Percentiles rank a stretch among this genome's conserved stretches.
phyloP scores from a whole-genome alignment of 2,113 vertebrate species.

The Talpa occidentalis region DNA sequence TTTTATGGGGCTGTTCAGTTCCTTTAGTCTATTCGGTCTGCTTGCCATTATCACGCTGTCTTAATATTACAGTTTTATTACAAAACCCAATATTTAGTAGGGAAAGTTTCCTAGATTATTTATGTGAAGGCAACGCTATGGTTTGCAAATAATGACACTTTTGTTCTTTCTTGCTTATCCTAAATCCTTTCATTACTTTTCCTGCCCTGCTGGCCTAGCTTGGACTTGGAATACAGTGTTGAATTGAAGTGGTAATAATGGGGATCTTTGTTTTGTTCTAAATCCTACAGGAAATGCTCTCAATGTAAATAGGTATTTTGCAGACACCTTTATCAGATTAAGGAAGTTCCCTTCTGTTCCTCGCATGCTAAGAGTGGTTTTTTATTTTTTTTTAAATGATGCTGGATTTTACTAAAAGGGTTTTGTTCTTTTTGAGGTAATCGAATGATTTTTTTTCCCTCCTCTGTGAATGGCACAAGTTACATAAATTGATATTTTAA shows the following conservation, averaged over 20 bases:
- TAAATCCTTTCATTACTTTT: slow-evolving; percentile 59
- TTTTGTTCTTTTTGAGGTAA: slow-evolving; percentile 45
- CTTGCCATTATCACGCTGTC: neutral
- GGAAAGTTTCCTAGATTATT: slow-evolving; percentile 15
- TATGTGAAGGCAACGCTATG: neutral
- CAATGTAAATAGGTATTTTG: slow-evolving; percentile 50
- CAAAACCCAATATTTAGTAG: slow-evolving; percentile 25
- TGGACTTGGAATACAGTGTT: slow-evolving; percentile 37
- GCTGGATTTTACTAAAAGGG: slow-evolving; percentile 16
- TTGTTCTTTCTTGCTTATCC: slow-evolving; percentile 60
- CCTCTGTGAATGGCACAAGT: neutral
- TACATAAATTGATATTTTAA: slow-evolving; percentile 35
- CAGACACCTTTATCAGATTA: slow-evolving; percentile 32
- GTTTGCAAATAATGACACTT: slow-evolving; percentile 57
- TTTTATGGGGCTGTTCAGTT: neutral
- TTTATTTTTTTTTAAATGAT: neutral
- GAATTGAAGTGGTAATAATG: slow-evolving; percentile 63
- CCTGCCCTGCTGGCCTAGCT: neutral
- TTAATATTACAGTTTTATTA: slow-evolving; percentile 43
- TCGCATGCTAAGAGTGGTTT: neutral
- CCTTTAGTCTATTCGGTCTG: neutral
- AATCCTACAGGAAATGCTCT: slow-evolving; percentile 46
- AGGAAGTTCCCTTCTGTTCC: slow-evolving; percentile 34
- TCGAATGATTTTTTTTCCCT: neutral
- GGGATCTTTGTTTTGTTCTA: slow-evolving; percentile 66